Evolutionary conservation across 2,888 invertebrate genomes (phyloP).

Genomic region (Aquatica leii): DNA sequence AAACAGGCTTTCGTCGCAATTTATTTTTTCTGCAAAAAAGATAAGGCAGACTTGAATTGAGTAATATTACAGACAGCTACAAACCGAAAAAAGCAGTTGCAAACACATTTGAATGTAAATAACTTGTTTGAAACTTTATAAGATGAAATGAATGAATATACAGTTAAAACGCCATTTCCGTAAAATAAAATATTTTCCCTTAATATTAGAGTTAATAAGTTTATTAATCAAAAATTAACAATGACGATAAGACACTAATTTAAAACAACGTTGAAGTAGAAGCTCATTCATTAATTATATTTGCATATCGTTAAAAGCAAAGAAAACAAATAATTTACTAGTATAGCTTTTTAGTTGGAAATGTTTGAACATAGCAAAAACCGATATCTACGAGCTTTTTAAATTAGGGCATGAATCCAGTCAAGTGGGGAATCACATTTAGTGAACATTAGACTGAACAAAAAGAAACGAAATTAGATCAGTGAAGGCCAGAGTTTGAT

Average conservation of each 20-base stretch:
- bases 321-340: conserved; percentile 5
- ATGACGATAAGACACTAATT: too few species aligned
- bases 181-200: too few species aligned
- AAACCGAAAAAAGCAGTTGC: neutral
- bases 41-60: neutral
- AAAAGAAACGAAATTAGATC: conserved; percentile 59
- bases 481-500: conserved; percentile 58
- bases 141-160: neutral
- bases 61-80: neutral
- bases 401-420: conserved; percentile 48
- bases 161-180: neutral
- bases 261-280: neutral
- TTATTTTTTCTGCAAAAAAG: neutral
- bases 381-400: conserved; percentile 45
- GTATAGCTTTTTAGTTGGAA: conserved; percentile 5
- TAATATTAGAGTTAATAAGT: too few species aligned
- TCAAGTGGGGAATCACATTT: conserved; percentile 53
- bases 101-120: conserved; percentile 7
- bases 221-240: too few species aligned
- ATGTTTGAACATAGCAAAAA: conserved; percentile 7
- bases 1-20: neutral
- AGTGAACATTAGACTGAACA: conserved; percentile 53
- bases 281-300: conserved; percentile 8
- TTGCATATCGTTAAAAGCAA: conserved; percentile 12
- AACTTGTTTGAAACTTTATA: conserved; percentile 8